Evolutionary conservation across 2,888 invertebrate genomes (phyloP).

Genomic region (Erannis defoliaria): DNA sequence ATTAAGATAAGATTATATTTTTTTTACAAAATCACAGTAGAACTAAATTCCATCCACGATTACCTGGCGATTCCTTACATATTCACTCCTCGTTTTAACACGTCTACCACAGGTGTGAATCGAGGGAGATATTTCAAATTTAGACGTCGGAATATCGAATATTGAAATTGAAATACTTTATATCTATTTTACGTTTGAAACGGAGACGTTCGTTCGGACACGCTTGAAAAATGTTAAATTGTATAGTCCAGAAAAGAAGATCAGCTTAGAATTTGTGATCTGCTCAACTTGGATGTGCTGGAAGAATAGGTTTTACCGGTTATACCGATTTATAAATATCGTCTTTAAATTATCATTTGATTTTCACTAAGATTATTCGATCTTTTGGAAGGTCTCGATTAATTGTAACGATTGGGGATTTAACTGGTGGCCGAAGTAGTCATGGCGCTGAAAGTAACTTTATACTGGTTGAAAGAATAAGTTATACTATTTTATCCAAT

Average conservation of each 20-base stretch:
- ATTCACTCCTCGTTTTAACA: slow-evolving; percentile 3
- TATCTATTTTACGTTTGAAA: slow-evolving; percentile 34
- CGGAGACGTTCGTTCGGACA: slow-evolving; percentile 32
- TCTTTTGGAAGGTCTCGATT: no score
- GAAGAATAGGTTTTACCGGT: background rate
- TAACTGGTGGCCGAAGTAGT: no score
- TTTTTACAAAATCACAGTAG: no score
- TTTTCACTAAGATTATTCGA: background rate
- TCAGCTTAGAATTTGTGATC: slow-evolving; percentile 20
- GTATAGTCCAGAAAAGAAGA: slow-evolving; percentile 13
- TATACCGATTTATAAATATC: background rate
- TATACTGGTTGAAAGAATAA: no score
- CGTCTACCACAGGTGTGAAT: slow-evolving; percentile 41
- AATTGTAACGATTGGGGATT: no score
- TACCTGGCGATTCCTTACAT: background rate
- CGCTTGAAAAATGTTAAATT: slow-evolving; percentile 32
- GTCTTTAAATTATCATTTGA: background rate
- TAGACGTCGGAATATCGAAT: slow-evolving; percentile 39
- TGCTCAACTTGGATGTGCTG: background rate
- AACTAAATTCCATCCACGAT: no score
- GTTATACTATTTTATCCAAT: no score
- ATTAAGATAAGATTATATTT: no score
- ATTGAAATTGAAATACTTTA: slow-evolving; percentile 46
- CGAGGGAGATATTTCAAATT: slow-evolving; percentile 37
- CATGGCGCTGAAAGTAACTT: no score